Base-by-base conservation (phyloP, 2,888 invertebrate species). In the Maniola hyperantus region DNA sequence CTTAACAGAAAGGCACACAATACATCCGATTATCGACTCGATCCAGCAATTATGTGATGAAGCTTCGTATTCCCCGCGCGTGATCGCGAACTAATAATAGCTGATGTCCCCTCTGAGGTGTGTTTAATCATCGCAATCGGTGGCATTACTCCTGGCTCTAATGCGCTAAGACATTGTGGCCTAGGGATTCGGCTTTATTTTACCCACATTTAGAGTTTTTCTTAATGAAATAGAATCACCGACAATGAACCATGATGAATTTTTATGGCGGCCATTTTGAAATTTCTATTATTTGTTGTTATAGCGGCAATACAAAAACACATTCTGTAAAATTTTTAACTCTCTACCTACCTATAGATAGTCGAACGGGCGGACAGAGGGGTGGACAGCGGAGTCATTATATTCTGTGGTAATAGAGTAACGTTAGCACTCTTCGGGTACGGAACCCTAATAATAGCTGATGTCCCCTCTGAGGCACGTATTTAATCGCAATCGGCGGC, bases 31-130 rank as follows among this genome's bases (percentile, higher is more conserved):
- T 39, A 36, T 55, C 36, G 36, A 39, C 10, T 36, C 18, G 15
- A 55, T 36, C 10, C 34, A 55, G 36, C 55, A 55, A 55, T 55
- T 55, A 55, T 55, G 36, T 55, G 55, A 55, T 36, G 18, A 10
- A 55, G 18, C 4, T 36, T 36, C 8, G 15, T 18, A 15, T 36
- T 55, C 55, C 10, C 55, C 5, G 55, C 18, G 36, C 55, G 55
- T 36, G 36, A 55, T 55, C 55, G 55, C 55, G 15, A 18, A 36
- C 36, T 39, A 55, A 39, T 53, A 33, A 53, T 33, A 33, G 53
- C 53, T 34, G 53, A 13, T 39, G 36, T 36, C 11, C 15, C 36
- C 36, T 39, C 55, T 18, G 18, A 1, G 36, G 36, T 36, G 18
- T 36, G 55, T 55, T 36, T 55, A 15, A 55, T 18, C 36, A 39